phyloP scores from a whole-genome alignment of 2,113 vertebrate species.

The Eclectus roratus region DNA sequence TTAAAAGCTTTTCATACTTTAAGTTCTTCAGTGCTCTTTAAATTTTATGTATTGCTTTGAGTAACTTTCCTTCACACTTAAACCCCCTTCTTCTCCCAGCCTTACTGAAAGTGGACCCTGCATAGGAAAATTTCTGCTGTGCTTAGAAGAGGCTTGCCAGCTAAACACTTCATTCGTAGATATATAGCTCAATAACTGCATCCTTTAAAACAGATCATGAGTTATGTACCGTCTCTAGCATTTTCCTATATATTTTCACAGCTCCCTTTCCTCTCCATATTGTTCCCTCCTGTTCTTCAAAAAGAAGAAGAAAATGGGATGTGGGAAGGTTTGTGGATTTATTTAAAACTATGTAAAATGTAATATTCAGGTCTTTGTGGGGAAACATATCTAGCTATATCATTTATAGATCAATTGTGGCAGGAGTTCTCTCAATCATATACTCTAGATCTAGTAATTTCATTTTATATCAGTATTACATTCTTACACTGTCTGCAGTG shows the following conservation, averaged over 20 bases:
- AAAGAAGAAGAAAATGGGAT: neutral
- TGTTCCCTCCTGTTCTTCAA: neutral
- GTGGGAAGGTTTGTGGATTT: neutral
- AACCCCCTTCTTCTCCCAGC: neutral
- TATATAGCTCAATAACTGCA: neutral
- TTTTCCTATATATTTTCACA: neutral
- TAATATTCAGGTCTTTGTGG: neutral
- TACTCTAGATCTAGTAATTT: neutral
- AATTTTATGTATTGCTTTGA: slow-evolving; percentile 39
- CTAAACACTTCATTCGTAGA: neutral
- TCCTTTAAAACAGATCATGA: slow-evolving; percentile 6
- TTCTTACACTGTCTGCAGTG: neutral
- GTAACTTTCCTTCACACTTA: slow-evolving; percentile 1
- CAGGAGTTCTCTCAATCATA: neutral
- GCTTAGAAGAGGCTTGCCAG: slow-evolving; percentile 2
- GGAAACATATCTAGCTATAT: neutral
- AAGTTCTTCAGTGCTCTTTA: slow-evolving; percentile 20
- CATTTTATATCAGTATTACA: neutral
- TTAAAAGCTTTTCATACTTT: slow-evolving; percentile 45
- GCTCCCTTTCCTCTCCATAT: neutral
- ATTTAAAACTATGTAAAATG: neutral
- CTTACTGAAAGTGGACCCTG: neutral
- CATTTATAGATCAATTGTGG: neutral
- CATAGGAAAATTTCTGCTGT: slow-evolving; percentile 21
- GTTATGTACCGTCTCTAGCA: neutral